Evolutionary conservation across 2,113 vertebrate species (phyloP).

Genomic region (Tupaia chinensis): DNA sequence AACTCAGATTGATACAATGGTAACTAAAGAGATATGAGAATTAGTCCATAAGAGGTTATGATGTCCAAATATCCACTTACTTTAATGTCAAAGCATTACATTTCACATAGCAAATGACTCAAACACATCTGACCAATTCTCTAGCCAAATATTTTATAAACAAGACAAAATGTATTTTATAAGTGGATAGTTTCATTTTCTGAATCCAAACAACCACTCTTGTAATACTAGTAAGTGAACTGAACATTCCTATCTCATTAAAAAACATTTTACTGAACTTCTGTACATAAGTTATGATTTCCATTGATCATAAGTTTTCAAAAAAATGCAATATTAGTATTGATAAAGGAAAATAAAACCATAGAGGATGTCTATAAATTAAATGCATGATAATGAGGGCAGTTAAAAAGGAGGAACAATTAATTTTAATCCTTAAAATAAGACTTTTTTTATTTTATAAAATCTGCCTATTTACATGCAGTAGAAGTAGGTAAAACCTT

Average conservation of each 20-base stretch:
- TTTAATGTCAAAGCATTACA: not conserved
- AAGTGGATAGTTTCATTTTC: constrained; percentile 20
- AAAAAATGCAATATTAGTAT: not conserved
- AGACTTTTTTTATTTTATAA: not conserved
- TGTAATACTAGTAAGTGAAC: not conserved
- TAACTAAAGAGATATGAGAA: not conserved
- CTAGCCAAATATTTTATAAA: constrained; percentile 53
- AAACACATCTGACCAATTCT: constrained; percentile 28
- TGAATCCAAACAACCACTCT: not conserved
- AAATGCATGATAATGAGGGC: no score
- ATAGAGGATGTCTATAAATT: not conserved
- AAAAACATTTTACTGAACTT: not conserved
- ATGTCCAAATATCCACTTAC: constrained; percentile 32
- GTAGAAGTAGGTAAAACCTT: not conserved
- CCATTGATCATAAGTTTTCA: not conserved
- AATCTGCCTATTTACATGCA: not conserved
- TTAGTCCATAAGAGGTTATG: not conserved
- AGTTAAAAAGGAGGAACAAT: no score
- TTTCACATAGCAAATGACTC: constrained; percentile 65
- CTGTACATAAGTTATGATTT: not conserved
- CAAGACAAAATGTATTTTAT: not conserved
- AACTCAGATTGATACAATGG: not conserved
- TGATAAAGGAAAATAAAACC: not conserved
- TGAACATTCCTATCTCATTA: not conserved
- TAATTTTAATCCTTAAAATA: not conserved